These are phyloP conservation scores for Characodon lateralis DNA, from an alignment of 2,797 vertebrate genomes.

Conservation along the genomic window DNA sequence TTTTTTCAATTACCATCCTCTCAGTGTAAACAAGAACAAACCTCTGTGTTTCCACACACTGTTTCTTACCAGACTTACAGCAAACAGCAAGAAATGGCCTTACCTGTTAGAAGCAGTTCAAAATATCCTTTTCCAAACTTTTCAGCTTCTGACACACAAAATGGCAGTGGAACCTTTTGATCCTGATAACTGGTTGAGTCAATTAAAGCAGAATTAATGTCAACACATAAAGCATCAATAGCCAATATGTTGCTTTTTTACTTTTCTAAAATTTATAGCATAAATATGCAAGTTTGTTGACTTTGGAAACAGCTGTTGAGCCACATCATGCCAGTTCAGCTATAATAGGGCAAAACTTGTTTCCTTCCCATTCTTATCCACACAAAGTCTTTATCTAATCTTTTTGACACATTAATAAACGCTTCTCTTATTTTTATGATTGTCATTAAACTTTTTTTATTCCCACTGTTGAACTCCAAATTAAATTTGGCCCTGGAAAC, in stretches of 20 bases:
- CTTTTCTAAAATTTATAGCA: background rate
- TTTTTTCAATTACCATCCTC: slow-evolving; percentile 69
- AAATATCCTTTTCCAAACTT: background rate
- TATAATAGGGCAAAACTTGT: too few relatives aligned
- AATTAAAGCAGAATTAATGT: background rate
- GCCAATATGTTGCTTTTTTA: background rate
- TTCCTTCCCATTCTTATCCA: too few relatives aligned
- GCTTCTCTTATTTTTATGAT: too few relatives aligned
- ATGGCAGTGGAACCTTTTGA: background rate
- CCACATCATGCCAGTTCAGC: too few relatives aligned
- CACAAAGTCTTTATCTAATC: too few relatives aligned
- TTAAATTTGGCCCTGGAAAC: too few relatives aligned
- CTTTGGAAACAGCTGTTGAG: background rate
- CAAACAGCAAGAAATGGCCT: slow-evolving; percentile 24
- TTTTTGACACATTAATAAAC: too few relatives aligned
- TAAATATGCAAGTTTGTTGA: background rate
- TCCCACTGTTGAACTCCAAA: too few relatives aligned
- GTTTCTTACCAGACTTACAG: slow-evolving; percentile 38
- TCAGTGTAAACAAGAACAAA: slow-evolving; percentile 68
- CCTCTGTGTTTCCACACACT: slow-evolving; percentile 52
- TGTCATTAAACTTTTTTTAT: too few relatives aligned
- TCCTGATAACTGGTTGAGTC: background rate
- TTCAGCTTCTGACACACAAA: slow-evolving; percentile 1
- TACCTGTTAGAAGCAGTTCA: slow-evolving; percentile 12
- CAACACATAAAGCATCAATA: background rate